Evolutionary conservation across 2,888 invertebrate genomes (phyloP).

Genomic region (Limnephilus marmoratus): DNA sequence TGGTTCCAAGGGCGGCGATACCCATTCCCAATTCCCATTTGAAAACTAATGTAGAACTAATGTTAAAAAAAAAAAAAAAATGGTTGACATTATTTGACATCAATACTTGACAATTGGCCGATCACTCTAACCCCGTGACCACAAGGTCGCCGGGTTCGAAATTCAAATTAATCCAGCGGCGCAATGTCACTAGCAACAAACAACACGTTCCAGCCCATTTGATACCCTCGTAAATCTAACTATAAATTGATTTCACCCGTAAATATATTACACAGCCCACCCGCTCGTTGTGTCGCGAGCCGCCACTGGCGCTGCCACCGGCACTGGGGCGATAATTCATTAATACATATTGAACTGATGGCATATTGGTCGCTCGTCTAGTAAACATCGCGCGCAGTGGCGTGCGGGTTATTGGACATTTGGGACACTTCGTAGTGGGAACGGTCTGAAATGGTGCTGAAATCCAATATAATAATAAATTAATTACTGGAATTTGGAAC

Average conservation of each 20-base stretch:
- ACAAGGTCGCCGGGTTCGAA: conserved; percentile 15
- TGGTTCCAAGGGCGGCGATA: too few species aligned
- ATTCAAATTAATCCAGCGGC: conserved; percentile 4
- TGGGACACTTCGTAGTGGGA: background rate
- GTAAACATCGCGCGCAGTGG: conserved; percentile 43
- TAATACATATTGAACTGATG: conserved; percentile 64
- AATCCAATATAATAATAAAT: too few species aligned
- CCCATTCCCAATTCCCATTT: too few species aligned
- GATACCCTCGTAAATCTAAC: conserved; percentile 61
- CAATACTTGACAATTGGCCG: background rate
- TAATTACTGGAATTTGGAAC: too few species aligned
- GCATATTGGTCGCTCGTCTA: conserved; percentile 59
- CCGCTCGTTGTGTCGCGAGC: background rate
- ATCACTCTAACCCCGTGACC: background rate
- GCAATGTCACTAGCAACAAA: conserved; percentile 5
- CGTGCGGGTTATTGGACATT: background rate
- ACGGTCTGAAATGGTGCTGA: background rate
- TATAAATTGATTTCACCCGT: conserved; percentile 59
- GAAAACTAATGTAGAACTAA: too few species aligned
- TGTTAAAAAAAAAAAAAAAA: too few species aligned
- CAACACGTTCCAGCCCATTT: conserved; percentile 59
- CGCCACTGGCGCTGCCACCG: conserved; percentile 27
- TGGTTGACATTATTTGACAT: background rate
- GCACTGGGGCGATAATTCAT: conserved; percentile 59
- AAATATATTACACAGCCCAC: conserved; percentile 60